Base-by-base conservation (phyloP, 2,797 vertebrate species). In the Aulostomus chinensis region DNA sequence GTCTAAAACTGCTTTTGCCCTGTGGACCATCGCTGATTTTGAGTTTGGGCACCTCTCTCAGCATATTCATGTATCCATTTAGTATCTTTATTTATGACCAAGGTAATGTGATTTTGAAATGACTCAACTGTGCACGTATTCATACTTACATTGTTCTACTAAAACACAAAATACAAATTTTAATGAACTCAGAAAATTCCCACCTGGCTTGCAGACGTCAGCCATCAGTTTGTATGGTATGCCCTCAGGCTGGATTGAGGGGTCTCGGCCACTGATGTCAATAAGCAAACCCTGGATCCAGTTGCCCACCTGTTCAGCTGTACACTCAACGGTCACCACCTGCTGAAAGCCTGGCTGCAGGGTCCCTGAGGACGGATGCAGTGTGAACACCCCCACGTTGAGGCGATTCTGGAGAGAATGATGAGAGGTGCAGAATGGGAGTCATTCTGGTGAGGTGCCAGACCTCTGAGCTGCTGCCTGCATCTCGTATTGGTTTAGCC, bases 131-230 rank as follows among this genome's bases (percentile, higher is more conserved):
- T n/a, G n/a, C n/a, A n/a, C n/a, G n/a, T n/a, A n/a, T n/a, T n/a
- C n/a, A n/a, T n/a, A n/a, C n/a, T n/a, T n/a, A n/a, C n/a, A n/a
- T n/a, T n/a, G n/a, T n/a, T n/a, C n/a, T n/a, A n/a, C n/a, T 21
- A 16, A 9, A 7, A 49, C 34, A 38, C 7, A 24, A 32, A 1
- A 21, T 11, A n/a, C n/a, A n/a, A n/a, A n/a, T n/a, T n/a, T n/a
- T n/a, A n/a, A n/a, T n/a, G n/a, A n/a, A n/a, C n/a, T n/a, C n/a
- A n/a, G n/a, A n/a, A n/a, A 29, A 22, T 9, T 72, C 76, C 1
- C 85, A 98, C 97, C 91, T 90, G 94, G 94, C 6, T 89, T 60
- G 66, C 93, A 97, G 55, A 94, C 89, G 53, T 98, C 93, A 0
- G 91, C 93, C 25, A 81, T 5, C 32, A 99, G 81, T 2, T 40